Evolutionary conservation across 2,888 invertebrate species (phyloP).

Genomic region (Xestia ashworthii): DNA sequence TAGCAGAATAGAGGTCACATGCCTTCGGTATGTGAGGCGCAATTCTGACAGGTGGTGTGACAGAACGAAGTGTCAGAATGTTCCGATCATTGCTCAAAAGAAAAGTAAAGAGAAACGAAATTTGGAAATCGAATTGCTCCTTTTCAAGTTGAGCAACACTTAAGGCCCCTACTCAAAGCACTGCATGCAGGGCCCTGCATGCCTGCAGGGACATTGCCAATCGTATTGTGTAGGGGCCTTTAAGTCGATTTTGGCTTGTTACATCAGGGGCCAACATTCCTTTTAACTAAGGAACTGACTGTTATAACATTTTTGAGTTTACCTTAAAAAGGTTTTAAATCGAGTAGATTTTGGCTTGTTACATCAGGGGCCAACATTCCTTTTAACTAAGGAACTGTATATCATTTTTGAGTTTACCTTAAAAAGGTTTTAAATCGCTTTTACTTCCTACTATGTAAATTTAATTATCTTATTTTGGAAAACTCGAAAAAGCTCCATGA

Average conservation of each 20-base stretch:
- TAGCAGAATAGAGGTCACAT: conserved; percentile 58
- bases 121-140: not conserved
- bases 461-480: not conserved
- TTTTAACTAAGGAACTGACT: too few species aligned
- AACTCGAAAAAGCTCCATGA: not conserved
- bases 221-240: too few species aligned
- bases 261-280: not conserved
- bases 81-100: conserved; percentile 32
- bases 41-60: conserved; percentile 44
- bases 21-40: conserved; percentile 39
- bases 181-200: too few species aligned
- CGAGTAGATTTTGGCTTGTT: not conserved
- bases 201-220: too few species aligned
- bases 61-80: conserved; percentile 33
- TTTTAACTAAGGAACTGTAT: too few species aligned
- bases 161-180: too few species aligned
- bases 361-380: not conserved
- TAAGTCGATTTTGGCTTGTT: not conserved
- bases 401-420: not conserved
- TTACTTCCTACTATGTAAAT: not conserved
- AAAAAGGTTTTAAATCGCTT: not conserved
- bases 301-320: not conserved
- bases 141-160: not conserved
- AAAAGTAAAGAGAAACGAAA: conserved; percentile 12
- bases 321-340: not conserved